Evolutionary conservation across 64 coral and sea anemone species (phyloP).

Genomic region (Montipora efflorescens): DNA sequence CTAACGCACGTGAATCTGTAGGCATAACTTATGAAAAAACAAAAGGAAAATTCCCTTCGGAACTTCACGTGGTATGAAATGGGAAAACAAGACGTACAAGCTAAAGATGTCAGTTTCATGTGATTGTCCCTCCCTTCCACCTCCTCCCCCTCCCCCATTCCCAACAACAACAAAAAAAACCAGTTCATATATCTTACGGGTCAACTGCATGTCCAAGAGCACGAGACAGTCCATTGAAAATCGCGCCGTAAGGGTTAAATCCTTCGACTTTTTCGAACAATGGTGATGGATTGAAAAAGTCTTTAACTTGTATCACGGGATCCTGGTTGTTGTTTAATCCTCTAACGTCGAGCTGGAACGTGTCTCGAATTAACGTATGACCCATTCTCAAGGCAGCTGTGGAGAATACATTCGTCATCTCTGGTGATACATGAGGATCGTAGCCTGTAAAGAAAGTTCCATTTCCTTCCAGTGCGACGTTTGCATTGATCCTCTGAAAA

Average conservation of each 20-base stretch:
- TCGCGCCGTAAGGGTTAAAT: neutral
- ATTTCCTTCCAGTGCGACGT: neutral
- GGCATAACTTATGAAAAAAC: too few relatives aligned
- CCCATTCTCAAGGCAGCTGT: conserved; percentile 70
- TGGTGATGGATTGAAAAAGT: neutral
- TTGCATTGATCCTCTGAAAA: neutral
- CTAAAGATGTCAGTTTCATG: too few relatives aligned
- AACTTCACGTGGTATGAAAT: too few relatives aligned
- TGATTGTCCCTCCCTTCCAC: too few relatives aligned
- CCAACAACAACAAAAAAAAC: too few relatives aligned
- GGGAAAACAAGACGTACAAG: too few relatives aligned
- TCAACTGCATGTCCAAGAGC: neutral
- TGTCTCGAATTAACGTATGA: conserved; percentile 48
- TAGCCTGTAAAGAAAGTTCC: neutral
- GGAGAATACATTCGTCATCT: neutral
- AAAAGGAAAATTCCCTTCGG: too few relatives aligned
- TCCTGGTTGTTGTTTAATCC: neutral
- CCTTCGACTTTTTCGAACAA: neutral
- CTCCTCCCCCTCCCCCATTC: too few relatives aligned
- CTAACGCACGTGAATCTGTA: too few relatives aligned
- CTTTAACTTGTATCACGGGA: neutral
- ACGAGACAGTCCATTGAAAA: neutral
- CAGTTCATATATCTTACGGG: neutral
- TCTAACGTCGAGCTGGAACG: neutral
- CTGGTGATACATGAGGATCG: neutral